Conservation (phyloP, 2,113 vertebrate species). For the Nycticorax nycticorax region DNA sequence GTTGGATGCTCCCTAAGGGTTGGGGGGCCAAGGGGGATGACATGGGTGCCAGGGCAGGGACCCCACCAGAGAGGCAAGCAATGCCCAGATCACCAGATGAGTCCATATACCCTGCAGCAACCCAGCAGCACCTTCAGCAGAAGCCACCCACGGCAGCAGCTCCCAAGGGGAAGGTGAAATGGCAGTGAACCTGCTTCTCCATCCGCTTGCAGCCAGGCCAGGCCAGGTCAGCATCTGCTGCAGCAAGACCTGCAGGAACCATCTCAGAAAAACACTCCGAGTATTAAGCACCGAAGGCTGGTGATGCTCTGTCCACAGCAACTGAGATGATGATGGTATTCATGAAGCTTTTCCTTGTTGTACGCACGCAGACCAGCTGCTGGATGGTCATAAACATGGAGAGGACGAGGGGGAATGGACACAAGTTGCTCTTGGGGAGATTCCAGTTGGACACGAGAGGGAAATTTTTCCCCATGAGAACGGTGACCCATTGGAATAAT, state of each 20-base stretch:
- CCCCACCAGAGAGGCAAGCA: background rate
- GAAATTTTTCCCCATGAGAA: too few relatives aligned
- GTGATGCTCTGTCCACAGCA: background rate
- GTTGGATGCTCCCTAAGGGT: background rate
- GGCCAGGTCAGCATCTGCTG: background rate
- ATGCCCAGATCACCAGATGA: background rate
- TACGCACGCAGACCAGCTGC: background rate
- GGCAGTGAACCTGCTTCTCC: background rate
- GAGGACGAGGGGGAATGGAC: too few relatives aligned
- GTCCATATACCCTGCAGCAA: background rate
- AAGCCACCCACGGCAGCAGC: background rate
- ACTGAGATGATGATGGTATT: background rate
- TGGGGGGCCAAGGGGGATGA: too few relatives aligned
- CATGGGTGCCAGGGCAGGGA: background rate
- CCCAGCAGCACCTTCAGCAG: background rate
- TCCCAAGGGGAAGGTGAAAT: background rate
- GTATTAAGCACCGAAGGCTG: background rate
- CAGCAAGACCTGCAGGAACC: background rate
- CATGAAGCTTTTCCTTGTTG: background rate
- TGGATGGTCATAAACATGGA: background rate
- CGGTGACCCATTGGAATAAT: too few relatives aligned
- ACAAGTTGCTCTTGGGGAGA: too few relatives aligned
- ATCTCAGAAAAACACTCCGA: background rate
- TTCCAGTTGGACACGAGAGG: too few relatives aligned
- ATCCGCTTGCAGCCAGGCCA: background rate